Base-by-base conservation (phyloP, 2,797 vertebrate genomes). In the Nasua narica region DNA sequence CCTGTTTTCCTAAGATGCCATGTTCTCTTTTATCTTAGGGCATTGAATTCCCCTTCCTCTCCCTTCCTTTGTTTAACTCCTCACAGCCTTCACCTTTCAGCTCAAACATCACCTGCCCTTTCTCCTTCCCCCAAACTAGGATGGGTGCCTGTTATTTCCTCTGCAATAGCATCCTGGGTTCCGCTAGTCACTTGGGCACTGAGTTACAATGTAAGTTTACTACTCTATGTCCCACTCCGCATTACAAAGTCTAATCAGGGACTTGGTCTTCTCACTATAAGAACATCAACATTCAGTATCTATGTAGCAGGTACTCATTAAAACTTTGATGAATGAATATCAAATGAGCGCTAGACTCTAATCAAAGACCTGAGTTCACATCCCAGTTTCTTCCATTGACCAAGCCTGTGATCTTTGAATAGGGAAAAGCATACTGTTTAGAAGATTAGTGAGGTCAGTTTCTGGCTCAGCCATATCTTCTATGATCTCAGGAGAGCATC, bases 331-430 rank as follows among this genome's bases (percentile, higher is more conserved):
- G 29, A 67, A 1, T 43, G n/a, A 78, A 15, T 81, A 37, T 18
- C 48, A 54, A 79, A 40, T 52, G 37, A 95, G 4, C 37, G 35
- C 37, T 43, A 84, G 70, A 52, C 15, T 54, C 11, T 81, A 21
- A 74, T 87, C 50, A 35, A 92, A 95, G 37, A 46, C 19, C 8
- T 37, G 25, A 25, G 3, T 76, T 76, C 76, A 79, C 18, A 58
- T 13, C 37, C 56, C 27, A 27, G 50, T 65, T 79, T 94, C 62
- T 21, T 40, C 15, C 14, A 27, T 40, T 48, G 46, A 21, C 6
- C 15, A 58, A n/a, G 16, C 77, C 76, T 81, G n/a, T 78, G 37
- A 58, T 27, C 43, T 90, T 90, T 90, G 21, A 87, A 25, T 87
- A 50, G 40, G 46, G 82, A 40, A 76, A 52, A 14, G 4, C 6